These are phyloP conservation scores for Siphlonurus alternatus DNA, from an alignment of 2,888 invertebrate genomes.

Conservation along the genomic window DNA sequence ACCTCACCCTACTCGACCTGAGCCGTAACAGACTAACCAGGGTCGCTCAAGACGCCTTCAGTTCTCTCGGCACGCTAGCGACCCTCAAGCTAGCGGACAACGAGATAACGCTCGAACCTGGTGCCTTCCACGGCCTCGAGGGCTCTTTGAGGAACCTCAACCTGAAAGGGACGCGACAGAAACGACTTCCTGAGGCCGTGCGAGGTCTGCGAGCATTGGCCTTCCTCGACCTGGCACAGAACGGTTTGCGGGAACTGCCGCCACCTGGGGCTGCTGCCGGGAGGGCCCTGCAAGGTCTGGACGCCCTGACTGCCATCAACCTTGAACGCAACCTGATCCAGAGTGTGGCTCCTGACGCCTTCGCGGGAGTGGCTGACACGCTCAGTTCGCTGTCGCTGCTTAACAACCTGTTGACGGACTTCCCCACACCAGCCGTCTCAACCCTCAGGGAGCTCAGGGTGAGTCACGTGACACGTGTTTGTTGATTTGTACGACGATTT, in stretches of 20 bases:
- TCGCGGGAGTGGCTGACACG: constrained; percentile 60
- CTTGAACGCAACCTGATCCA: constrained; percentile 77
- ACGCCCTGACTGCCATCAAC: constrained; percentile 71
- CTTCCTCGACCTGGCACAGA: constrained; percentile 78
- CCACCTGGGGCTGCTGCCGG: constrained; percentile 41
- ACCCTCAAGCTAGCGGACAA: constrained; percentile 79
- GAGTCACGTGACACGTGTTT: too few species aligned
- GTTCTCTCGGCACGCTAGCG: constrained; percentile 49
- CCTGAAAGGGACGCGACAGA: constrained; percentile 70
- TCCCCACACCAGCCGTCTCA: constrained; percentile 65
- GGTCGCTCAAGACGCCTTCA: constrained; percentile 61
- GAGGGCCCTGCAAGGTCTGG: constrained; percentile 41
- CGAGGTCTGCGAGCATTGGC: constrained; percentile 61
- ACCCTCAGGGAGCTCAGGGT: constrained; percentile 59
- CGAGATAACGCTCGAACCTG: constrained; percentile 48
- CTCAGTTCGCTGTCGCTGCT: constrained; percentile 75
- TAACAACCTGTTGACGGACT: constrained; percentile 75
- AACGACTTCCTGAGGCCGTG: constrained; percentile 61
- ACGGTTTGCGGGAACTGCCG: constrained; percentile 65
- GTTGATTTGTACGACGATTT: too few species aligned
- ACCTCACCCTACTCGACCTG: constrained; percentile 63
- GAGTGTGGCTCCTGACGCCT: constrained; percentile 54
- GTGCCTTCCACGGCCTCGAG: constrained; percentile 64
- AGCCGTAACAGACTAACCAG: constrained; percentile 60
- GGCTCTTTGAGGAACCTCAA: constrained; percentile 72